These are phyloP conservation scores for Drosophila parabipectinata DNA, from an alignment of 1,140 invertebrate species.

Conservation along the genomic window DNA sequence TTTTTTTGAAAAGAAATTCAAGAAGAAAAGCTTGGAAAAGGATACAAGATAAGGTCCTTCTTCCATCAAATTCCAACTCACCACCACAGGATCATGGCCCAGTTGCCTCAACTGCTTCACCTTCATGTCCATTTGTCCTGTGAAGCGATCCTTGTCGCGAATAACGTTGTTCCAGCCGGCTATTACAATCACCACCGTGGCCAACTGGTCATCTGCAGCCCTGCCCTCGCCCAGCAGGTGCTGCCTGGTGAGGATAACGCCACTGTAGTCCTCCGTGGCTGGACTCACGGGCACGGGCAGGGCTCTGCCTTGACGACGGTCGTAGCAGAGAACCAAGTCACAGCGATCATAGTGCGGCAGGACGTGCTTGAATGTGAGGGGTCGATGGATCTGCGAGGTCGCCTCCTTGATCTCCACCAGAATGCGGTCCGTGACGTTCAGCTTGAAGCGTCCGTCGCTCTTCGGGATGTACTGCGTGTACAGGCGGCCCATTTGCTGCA, in stretches of 20 bases:
- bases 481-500: conserved; percentile 84
- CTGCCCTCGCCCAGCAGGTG: conserved; percentile 79
- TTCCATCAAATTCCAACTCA: conserved; percentile 77
- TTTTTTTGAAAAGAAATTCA: background rate
- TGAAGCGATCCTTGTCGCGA: conserved; percentile 66
- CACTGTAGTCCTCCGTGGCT: conserved; percentile 70
- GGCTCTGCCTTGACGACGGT: conserved; percentile 46
- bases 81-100: conserved; percentile 86
- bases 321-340: conserved; percentile 82
- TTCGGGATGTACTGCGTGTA: conserved; percentile 84
- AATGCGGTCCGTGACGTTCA: conserved; percentile 83
- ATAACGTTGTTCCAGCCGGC: conserved; percentile 83
- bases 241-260: conserved; percentile 57
- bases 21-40: background rate
- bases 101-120: conserved; percentile 85
- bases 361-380: conserved; percentile 83
- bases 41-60: background rate
- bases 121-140: conserved; percentile 85
- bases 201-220: conserved; percentile 37
- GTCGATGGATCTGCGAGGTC: conserved; percentile 54
- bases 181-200: conserved; percentile 84
- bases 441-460: conserved; percentile 80
- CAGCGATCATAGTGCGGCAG: conserved; percentile 86
- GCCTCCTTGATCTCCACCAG: conserved; percentile 84
- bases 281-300: conserved; percentile 15